A percentile compares a stretch with the other conserved stretches of the same genome.
phyloP scores from a whole-genome alignment of 2,797 vertebrate genomes.

The Brotula barbata region DNA sequence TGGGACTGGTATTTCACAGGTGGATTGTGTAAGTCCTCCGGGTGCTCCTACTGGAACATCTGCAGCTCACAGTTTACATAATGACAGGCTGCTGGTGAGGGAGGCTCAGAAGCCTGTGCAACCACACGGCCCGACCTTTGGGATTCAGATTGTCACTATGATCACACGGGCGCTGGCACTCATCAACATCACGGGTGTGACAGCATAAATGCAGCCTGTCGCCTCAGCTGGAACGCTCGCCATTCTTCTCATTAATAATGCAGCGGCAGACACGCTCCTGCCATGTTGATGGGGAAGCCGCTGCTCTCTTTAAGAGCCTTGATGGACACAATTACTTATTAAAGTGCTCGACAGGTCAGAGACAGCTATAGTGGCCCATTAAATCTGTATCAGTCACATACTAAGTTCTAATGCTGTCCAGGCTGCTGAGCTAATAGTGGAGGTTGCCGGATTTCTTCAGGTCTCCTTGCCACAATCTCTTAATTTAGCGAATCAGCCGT shows the following conservation, averaged over 20 bases:
- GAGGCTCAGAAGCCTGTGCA: slow-evolving; percentile 7
- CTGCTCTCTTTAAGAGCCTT: slow-evolving; percentile 46
- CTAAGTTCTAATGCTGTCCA: slow-evolving; percentile 4
- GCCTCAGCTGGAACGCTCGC: slow-evolving; percentile 43
- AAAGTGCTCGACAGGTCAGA: slow-evolving; percentile 32
- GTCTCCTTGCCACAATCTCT: too few relatives aligned
- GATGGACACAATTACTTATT: slow-evolving; percentile 52
- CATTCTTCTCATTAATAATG: slow-evolving; percentile 47
- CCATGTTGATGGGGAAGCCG: slow-evolving; percentile 44
- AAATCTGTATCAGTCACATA: slow-evolving; percentile 29
- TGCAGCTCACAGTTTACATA: slow-evolving; percentile 45
- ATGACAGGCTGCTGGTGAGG: slow-evolving; percentile 30
- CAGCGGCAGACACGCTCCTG: slow-evolving; percentile 23
- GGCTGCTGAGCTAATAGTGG: too few relatives aligned
- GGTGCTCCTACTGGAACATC: slow-evolving; percentile 43
- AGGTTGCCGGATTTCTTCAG: too few relatives aligned
- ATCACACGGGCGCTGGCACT: slow-evolving; percentile 33
- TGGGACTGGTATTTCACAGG: slow-evolving; percentile 17
- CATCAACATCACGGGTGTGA: slow-evolving; percentile 22
- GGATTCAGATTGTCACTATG: slow-evolving; percentile 23
- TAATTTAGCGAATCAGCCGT: too few relatives aligned
- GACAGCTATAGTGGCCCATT: slow-evolving; percentile 21
- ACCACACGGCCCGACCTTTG: slow-evolving; percentile 30
- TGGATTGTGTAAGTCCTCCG: slow-evolving; percentile 24
- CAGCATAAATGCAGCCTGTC: slow-evolving; percentile 22